phyloP scores from a whole-genome alignment of 1,140 invertebrate genomes.

The Lerema accius region DNA sequence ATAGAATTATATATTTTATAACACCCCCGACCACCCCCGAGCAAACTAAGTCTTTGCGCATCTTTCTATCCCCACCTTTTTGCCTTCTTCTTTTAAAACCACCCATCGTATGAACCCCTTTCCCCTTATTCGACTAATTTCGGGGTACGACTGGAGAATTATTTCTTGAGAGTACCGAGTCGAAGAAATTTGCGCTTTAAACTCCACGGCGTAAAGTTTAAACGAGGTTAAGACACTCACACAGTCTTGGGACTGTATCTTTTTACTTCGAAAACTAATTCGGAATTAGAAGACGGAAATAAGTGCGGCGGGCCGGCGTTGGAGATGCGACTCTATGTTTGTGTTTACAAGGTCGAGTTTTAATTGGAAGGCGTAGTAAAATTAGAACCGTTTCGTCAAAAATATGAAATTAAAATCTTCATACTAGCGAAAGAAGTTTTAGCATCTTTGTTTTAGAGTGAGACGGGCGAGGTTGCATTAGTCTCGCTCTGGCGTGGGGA shows the following conservation, averaged over 20 bases:
- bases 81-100: constrained; percentile 81
- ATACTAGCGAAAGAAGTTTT: constrained; percentile 83
- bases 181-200: constrained; percentile 52
- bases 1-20: constrained; percentile 83
- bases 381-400: constrained; percentile 82
- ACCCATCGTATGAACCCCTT: constrained; percentile 80
- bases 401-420: constrained; percentile 83
- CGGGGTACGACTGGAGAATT: constrained; percentile 81
- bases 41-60: constrained; percentile 82
- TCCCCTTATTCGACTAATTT: constrained; percentile 82
- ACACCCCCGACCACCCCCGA: constrained; percentile 66
- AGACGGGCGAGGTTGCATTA: constrained; percentile 75
- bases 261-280: constrained; percentile 82
- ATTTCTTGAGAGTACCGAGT: constrained; percentile 62
- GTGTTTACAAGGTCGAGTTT: constrained; percentile 42
- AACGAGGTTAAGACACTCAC: constrained; percentile 44
- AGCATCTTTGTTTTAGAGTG: constrained; percentile 82
- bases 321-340: constrained; percentile 40
- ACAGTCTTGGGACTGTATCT: constrained; percentile 81
- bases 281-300: constrained; percentile 78
- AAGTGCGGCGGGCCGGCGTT: constrained; percentile 50
- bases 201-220: constrained; percentile 44
- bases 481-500: constrained; percentile 65
- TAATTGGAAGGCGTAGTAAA: constrained; percentile 41
- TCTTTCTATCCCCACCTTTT: constrained; percentile 82